phyloP scores from a whole-genome alignment of 1,140 invertebrate species.

The Brachionus manjavacas region DNA sequence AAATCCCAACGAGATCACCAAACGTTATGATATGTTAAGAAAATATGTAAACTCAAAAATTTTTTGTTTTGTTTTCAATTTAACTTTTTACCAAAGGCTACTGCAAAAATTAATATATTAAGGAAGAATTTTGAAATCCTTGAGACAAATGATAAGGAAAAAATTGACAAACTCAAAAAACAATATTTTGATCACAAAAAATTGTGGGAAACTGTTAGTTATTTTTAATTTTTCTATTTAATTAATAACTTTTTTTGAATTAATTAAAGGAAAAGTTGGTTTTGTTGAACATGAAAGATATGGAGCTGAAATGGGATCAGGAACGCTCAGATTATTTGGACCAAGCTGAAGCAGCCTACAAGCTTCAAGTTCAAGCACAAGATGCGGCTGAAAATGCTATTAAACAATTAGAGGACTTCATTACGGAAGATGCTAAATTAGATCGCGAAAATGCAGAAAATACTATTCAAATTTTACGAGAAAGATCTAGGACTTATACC shows the following conservation, averaged over 20 bases:
- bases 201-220: constrained; percentile 38
- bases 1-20: constrained; percentile 36
- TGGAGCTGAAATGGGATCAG: constrained; percentile 41
- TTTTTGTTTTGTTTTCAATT: not conserved
- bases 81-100: not conserved
- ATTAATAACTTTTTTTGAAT: not conserved
- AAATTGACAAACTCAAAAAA: constrained; percentile 37
- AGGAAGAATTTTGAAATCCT: constrained; percentile 8
- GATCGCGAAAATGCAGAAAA: constrained; percentile 40
- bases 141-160: constrained; percentile 20
- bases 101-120: constrained; percentile 22
- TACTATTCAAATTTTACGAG: constrained; percentile 30
- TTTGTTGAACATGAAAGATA: constrained; percentile 23
- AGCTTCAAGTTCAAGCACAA: constrained; percentile 19
- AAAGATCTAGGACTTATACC: constrained; percentile 22
- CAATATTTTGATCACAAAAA: constrained; percentile 42
- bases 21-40: constrained; percentile 38
- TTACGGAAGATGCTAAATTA: constrained; percentile 22
- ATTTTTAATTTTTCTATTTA: too few species aligned
- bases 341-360: constrained; percentile 21
- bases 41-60: constrained; percentile 7
- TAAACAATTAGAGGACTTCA: constrained; percentile 35
- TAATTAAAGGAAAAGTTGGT: constrained; percentile 15
- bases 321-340: constrained; percentile 32
- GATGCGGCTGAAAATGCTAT: constrained; percentile 29